Base-by-base conservation (phyloP, 2,888 invertebrate species). In the Anodontia alba region DNA sequence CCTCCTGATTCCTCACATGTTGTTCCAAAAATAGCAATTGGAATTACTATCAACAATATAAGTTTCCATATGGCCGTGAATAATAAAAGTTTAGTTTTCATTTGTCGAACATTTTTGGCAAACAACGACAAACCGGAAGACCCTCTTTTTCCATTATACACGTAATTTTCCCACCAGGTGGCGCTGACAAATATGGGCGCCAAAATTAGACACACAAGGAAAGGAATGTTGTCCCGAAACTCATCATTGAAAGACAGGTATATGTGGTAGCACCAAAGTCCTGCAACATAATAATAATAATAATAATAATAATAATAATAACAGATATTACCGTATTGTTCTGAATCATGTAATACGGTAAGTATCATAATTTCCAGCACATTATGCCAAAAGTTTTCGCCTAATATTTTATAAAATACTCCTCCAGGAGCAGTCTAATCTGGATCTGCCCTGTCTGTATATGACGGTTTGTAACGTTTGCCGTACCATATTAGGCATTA, bases 111-210 rank as follows among this genome's bases (percentile, higher is more conserved):
- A 31, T 73, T 73, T 49, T 84, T 73, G 17, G 87, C 84, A 5
- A 89, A 54, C 33, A 54, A 23, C 42, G 78, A 80, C 12, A 89
- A 62, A 23, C 87, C 89, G 0, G 74, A 42, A 3, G 87, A 86
- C 0, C 73, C 73, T 26, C 66, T 80, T 15, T 81, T 83, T 2
- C 85, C 83, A 66, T 87, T 67, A 62, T 87, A 51, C 0, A 98
- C 97, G 93, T 97, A 99, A 95, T 99, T 99, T 94, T 99, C 99
- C 99, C 99, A 99, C 98, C 99, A 99, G 33, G 98, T 97, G 49
- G 98, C 96, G 0, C 99, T 99, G 82, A 98, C 97, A 90, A 98
- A 80, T 8, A 89, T 75, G 2, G 88, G 86, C 1, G 86, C 83
- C 0, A 81, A 96, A 74, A 98, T 95, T 54, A 98, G 96, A 0